Conservation (phyloP, 2,888 invertebrate genomes). For the Ornithoptera priamus region DNA sequence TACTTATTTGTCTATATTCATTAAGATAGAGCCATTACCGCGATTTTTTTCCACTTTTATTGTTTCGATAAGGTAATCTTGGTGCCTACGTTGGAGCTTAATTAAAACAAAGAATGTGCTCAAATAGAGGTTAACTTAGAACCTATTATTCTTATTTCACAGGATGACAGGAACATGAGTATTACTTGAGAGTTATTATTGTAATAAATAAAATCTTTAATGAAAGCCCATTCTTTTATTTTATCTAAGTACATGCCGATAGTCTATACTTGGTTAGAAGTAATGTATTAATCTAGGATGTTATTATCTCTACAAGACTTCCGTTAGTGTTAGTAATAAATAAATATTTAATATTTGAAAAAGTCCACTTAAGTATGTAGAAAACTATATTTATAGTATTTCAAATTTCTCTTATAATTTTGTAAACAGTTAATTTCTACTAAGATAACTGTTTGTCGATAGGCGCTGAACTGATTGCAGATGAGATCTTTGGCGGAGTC, state of each 20-base stretch:
- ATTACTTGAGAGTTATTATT: constrained; percentile 17
- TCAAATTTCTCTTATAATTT: too few species aligned
- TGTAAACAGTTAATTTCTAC: too few species aligned
- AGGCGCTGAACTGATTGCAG: too few species aligned
- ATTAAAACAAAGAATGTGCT: constrained; percentile 23
- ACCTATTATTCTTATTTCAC: constrained; percentile 12
- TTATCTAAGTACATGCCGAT: not conserved
- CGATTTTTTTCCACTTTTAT: constrained; percentile 10
- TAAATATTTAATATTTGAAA: constrained; percentile 3
- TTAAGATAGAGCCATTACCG: constrained; percentile 19
- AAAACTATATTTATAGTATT: too few species aligned
- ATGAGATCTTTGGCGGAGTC: too few species aligned
- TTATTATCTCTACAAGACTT: not conserved
- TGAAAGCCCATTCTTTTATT: not conserved
- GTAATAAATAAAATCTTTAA: constrained; percentile 13
- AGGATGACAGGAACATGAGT: constrained; percentile 14
- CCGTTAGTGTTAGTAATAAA: not conserved
- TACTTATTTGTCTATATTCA: constrained; percentile 14
- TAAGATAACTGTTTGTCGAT: too few species aligned
- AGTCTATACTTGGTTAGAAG: not conserved
- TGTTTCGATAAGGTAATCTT: constrained; percentile 16
- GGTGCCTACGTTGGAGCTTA: constrained; percentile 14
- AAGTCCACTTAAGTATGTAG: constrained; percentile 28
- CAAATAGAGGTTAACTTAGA: constrained; percentile 20
- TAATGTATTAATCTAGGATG: not conserved